A percentile compares a stretch with the other conserved stretches of the same genome.
phyloP scores from a whole-genome alignment of 1,140 invertebrate genomes.

The Pseudomyrmex sp. region DNA sequence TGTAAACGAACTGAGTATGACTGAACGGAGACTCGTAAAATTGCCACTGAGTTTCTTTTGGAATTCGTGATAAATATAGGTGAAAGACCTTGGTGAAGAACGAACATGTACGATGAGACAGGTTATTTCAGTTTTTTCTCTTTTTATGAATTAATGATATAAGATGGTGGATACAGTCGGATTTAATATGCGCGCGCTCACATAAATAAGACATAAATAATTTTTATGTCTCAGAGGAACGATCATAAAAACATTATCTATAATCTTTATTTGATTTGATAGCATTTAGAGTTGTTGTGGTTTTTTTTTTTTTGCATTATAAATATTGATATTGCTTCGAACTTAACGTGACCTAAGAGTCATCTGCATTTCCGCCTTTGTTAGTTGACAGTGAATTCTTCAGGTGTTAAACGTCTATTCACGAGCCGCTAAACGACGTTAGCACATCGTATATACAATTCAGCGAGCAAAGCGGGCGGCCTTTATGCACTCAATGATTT shows the following conservation, averaged over 20 bases:
- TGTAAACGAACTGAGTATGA: neutral
- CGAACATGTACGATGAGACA: neutral
- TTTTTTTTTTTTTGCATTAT: neutral
- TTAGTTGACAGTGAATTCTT: slow-evolving; percentile 1
- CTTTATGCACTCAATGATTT: slow-evolving; percentile 31
- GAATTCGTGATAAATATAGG: neutral
- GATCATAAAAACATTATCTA: too few species aligned
- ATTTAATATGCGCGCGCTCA: too few species aligned
- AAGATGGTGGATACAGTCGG: neutral
- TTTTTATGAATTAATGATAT: neutral
- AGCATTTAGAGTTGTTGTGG: neutral
- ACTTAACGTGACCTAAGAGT: neutral
- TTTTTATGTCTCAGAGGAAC: too few species aligned
- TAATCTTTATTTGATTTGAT: neutral
- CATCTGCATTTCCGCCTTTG: slow-evolving; percentile 18
- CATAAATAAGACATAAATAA: too few species aligned
- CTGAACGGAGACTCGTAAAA: slow-evolving; percentile 38
- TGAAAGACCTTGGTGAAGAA: slow-evolving; percentile 14
- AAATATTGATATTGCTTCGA: neutral
- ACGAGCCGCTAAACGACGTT: slow-evolving; percentile 11
- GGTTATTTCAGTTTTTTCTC: neutral
- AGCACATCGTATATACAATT: neutral
- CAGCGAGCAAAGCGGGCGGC: neutral
- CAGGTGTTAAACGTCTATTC: slow-evolving; percentile 63
- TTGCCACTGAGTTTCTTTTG: slow-evolving; percentile 13